Percentiles rank a stretch among this genome's conserved stretches.
Evolutionary conservation across 1,140 invertebrate species (phyloP).

Genomic region (Platyscapa corneri): DNA sequence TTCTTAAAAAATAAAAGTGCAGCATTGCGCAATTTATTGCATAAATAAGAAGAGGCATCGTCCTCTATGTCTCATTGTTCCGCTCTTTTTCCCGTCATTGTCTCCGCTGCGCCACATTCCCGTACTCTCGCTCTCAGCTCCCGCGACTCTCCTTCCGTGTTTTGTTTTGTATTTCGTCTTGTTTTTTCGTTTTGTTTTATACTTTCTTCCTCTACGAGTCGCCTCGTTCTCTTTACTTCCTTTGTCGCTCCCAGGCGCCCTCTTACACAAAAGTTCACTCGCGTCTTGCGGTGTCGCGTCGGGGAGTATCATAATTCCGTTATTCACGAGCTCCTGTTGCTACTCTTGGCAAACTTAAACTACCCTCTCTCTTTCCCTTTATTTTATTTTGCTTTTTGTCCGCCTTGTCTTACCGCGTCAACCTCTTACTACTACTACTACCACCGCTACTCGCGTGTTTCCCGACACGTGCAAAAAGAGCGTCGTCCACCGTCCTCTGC

Average conservation of each 20-base stretch:
- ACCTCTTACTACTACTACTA: no score
- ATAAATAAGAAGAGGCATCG: constrained; percentile 21
- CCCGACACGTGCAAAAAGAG: background rate
- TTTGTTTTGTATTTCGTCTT: no score
- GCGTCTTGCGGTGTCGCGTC: constrained; percentile 13
- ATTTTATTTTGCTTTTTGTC: no score
- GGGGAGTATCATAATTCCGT: constrained; percentile 43
- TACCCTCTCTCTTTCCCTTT: background rate
- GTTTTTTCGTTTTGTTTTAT: background rate
- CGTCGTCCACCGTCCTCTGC: background rate
- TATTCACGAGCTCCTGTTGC: constrained; percentile 21
- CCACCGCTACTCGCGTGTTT: background rate
- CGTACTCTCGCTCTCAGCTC: constrained; percentile 36
- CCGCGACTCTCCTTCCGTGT: background rate
- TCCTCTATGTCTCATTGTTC: constrained; percentile 12
- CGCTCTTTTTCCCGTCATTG: constrained; percentile 17
- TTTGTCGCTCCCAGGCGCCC: background rate
- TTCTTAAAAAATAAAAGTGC: background rate
- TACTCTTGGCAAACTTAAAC: constrained; percentile 23
- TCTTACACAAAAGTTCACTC: constrained; percentile 31
- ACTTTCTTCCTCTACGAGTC: constrained; percentile 9
- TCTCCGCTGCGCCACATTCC: background rate
- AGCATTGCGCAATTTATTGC: constrained; percentile 19
- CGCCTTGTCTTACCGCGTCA: no score
- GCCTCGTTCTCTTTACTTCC: constrained; percentile 27